These are phyloP conservation scores for Nilaparvata lugens DNA, from an alignment of 1,140 invertebrate species.

Conservation along the genomic window DNA sequence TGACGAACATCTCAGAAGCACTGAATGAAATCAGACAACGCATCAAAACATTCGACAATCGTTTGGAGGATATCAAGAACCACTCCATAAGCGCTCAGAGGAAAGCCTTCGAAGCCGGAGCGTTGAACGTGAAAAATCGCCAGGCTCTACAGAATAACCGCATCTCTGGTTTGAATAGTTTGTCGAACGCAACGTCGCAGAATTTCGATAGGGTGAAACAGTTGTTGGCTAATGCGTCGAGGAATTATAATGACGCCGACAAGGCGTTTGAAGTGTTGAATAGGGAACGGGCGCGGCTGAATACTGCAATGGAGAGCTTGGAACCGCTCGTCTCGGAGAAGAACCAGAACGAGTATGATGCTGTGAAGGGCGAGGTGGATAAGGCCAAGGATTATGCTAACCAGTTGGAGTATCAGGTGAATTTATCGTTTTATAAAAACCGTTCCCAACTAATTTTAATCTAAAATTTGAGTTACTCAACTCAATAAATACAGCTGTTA, in stretches of 20 bases:
- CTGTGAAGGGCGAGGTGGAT: neutral
- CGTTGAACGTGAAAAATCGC: slow-evolving; percentile 45
- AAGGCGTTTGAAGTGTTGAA: too few species aligned
- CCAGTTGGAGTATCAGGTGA: slow-evolving; percentile 34
- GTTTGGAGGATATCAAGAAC: slow-evolving; percentile 62
- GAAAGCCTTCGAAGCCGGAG: slow-evolving; percentile 49
- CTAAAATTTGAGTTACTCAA: too few species aligned
- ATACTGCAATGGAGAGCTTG: neutral
- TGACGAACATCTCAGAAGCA: slow-evolving; percentile 46
- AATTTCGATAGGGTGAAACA: too few species aligned
- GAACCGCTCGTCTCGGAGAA: neutral
- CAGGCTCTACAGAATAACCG: neutral
- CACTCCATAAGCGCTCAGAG: slow-evolving; percentile 51
- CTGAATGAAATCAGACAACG: slow-evolving; percentile 45
- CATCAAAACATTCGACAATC: slow-evolving; percentile 50
- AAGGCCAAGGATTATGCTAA: slow-evolving; percentile 25
- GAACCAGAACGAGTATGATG: neutral
- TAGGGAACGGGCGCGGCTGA: neutral
- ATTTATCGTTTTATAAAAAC: too few species aligned
- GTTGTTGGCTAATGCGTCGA: too few species aligned
- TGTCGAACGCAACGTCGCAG: neutral
- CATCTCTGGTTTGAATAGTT: slow-evolving; percentile 7
- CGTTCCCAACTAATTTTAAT: too few species aligned
- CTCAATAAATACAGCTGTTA: too few species aligned
- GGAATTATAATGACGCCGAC: too few species aligned